phyloP scores from a whole-genome alignment of 2,888 invertebrate genomes.

The Drosophila fulvimacula region DNA sequence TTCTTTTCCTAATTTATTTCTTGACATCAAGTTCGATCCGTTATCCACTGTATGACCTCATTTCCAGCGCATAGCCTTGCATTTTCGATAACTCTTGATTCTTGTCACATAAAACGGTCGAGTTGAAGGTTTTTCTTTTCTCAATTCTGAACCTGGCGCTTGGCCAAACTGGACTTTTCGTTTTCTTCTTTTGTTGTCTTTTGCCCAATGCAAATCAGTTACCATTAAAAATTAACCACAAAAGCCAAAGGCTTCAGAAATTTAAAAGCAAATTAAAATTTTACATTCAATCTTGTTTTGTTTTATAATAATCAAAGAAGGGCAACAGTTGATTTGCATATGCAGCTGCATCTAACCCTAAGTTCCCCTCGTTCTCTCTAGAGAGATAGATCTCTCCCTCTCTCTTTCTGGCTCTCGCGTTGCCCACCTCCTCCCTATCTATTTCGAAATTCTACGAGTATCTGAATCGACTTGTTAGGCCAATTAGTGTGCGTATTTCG shows the following conservation, averaged over 20 bases:
- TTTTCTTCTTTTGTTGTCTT: constrained; percentile 11
- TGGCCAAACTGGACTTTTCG: constrained; percentile 11
- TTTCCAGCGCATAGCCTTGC: constrained; percentile 22
- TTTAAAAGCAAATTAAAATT: constrained; percentile 50
- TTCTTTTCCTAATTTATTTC: neutral
- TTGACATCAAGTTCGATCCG: constrained; percentile 9
- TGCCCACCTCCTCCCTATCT: constrained; percentile 5
- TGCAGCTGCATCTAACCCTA: constrained; percentile 24
- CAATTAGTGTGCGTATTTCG: constrained; percentile 70
- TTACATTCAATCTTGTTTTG: constrained; percentile 19
- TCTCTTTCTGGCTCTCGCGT: neutral
- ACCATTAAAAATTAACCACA: constrained; percentile 37
- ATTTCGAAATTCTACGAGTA: constrained; percentile 10
- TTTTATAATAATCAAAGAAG: constrained; percentile 44
- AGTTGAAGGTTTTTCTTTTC: constrained; percentile 6
- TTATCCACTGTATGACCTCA: constrained; percentile 39
- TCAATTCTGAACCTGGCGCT: constrained; percentile 34
- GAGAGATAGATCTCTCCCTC: no score
- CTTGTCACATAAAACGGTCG: constrained; percentile 38
- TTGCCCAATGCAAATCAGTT: constrained; percentile 33
- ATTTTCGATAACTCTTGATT: constrained; percentile 38
- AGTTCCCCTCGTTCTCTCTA: neutral
- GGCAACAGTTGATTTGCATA: constrained; percentile 59
- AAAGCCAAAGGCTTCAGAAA: constrained; percentile 31
- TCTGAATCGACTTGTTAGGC: constrained; percentile 59